These are phyloP conservation scores for Melanogrammus aeglefinus DNA, from an alignment of 2,797 vertebrate genomes.

Conservation along the genomic window DNA sequence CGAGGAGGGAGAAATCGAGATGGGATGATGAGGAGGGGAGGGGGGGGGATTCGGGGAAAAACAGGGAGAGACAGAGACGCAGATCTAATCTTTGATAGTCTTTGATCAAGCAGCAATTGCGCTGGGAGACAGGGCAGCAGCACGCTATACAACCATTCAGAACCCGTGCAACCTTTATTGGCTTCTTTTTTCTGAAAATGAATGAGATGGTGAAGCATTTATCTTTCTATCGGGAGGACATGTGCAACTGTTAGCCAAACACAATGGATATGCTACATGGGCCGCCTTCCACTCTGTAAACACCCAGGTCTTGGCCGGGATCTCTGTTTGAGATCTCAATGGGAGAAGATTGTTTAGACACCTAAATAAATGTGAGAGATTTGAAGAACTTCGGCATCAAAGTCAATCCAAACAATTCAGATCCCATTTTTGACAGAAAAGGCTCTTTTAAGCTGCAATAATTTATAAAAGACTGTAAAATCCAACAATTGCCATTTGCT, in stretches of 20 bases:
- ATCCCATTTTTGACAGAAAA: background rate
- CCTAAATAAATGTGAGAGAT: background rate
- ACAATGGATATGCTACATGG: background rate
- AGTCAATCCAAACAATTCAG: background rate
- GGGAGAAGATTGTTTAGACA: background rate
- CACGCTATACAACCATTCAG: conserved; percentile 38
- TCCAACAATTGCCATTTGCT: background rate
- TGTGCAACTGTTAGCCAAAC: background rate
- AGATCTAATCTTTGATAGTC: conserved; percentile 61
- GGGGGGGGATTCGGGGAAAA: background rate
- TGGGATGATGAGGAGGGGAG: too few relatives aligned
- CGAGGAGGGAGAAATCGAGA: conserved; percentile 24
- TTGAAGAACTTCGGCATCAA: background rate
- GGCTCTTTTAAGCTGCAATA: background rate
- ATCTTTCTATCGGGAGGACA: background rate
- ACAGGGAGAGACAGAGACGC: conserved; percentile 48
- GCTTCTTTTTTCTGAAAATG: conserved; percentile 45
- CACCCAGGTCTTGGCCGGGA: background rate
- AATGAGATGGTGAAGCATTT: conserved; percentile 30
- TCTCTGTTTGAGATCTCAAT: background rate
- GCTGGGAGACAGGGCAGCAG: conserved; percentile 37
- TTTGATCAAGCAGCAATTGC: conserved; percentile 63
- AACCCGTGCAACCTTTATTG: conserved; percentile 51
- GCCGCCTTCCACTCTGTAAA: background rate
- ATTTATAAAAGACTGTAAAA: background rate